phyloP scores from a whole-genome alignment of 2,888 invertebrate species.

The Tachina grossa region DNA sequence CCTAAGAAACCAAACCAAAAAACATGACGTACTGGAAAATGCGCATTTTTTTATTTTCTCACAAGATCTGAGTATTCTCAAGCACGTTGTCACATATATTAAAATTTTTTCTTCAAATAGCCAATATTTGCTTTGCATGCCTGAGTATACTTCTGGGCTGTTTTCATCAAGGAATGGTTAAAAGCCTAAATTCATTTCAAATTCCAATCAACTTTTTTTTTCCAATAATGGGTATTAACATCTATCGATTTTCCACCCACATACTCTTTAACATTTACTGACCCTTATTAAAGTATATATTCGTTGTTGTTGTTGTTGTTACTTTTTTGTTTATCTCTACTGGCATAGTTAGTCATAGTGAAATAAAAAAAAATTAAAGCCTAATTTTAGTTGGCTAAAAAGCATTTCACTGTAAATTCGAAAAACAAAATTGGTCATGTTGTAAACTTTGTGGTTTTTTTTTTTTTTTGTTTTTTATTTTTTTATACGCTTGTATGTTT shows the following conservation, averaged over 20 bases:
- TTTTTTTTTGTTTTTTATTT: neutral
- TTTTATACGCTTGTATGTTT: slow-evolving; percentile 19
- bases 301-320: neutral
- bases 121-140: neutral
- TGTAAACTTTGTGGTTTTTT: slow-evolving; percentile 18
- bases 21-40: too few relatives aligned
- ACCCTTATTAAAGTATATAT: slow-evolving; percentile 6
- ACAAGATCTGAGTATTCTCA: too few relatives aligned
- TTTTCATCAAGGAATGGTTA: neutral
- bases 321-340: neutral
- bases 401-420: slow-evolving; percentile 51
- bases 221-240: slow-evolving; percentile 10
- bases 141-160: neutral
- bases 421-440: slow-evolving; percentile 38
- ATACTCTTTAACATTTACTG: slow-evolving; percentile 17
- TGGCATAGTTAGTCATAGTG: neutral
- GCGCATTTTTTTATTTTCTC: too few relatives aligned
- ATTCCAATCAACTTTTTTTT: slow-evolving; percentile 27
- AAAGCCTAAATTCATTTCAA: slow-evolving; percentile 10
- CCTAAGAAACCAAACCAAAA: too few relatives aligned
- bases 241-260: slow-evolving; percentile 35
- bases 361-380: slow-evolving; percentile 41
- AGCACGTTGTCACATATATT: too few relatives aligned
- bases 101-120: neutral
- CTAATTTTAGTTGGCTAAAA: slow-evolving; percentile 58